Base-by-base conservation (phyloP, 2,797 vertebrate genomes). In the Sphenodon punctatus region DNA sequence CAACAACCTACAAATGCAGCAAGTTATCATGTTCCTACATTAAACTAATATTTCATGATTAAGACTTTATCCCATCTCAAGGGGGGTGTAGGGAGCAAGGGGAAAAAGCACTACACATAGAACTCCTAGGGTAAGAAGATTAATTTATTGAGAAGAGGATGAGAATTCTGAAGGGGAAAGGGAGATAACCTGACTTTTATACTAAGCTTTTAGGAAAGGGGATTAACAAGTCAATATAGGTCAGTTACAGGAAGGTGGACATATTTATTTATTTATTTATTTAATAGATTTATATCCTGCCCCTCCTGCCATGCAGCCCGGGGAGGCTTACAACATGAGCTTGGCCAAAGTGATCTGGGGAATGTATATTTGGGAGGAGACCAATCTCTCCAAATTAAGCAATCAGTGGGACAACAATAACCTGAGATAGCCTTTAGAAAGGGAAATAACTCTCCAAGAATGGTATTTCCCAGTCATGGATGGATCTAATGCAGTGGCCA, bases 141-240 rank as follows among this genome's bases (percentile, higher is more conserved):
- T 84, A 56, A 79, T 80, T 66, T 72, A 73, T 59, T 78, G 32
- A 65, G 25, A 65, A 23, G 68, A 77, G 71, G 4, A 67, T 8
- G 1, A 15, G 43, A 68, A 77, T 51, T 7, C 2, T 75, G 84
- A 64, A 75, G 39, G 66, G 55, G 78, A 75, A 11, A 63, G 4
- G 34, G 13, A 22, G 41, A 69, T 61, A 61, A 56, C 64, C 4
- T n/a, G 67, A 53, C 17, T 23, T 3, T 63, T 8, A 41, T 51
- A 10, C n/a, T 88, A 32, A 75, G 83, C n/a, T 5, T 81, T 15
- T 84, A 4, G 32, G 59, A 71, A 83, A 70, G 73, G n/a, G 45
- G 22, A 23, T 63, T 71, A 87, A 75, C 75, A 73, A 53, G 16
- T 16, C 4, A 46, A 3, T 15, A 30, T 36, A 67, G 19, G 48